These are phyloP conservation scores for Dorcus hopei DNA, from an alignment of 2,888 invertebrate genomes.

Conservation along the genomic window DNA sequence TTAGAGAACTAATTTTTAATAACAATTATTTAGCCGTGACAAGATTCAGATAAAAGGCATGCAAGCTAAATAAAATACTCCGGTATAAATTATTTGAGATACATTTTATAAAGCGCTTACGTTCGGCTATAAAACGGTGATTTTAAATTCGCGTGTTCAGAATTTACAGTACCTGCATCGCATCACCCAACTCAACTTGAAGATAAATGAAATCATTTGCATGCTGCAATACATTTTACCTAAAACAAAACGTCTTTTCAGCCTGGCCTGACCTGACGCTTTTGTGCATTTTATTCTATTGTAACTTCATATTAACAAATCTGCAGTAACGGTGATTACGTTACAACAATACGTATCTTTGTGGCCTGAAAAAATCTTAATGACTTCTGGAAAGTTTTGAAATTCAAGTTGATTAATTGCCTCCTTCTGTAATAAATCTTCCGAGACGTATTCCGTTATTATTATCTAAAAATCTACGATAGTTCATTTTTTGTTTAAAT, in stretches of 20 bases:
- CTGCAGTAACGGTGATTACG: no score
- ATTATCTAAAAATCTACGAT: no score
- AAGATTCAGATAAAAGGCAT: constrained; percentile 29
- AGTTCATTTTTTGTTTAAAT: no score
- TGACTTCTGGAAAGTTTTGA: no score
- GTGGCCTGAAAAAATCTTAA: no score
- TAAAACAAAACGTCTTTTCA: background rate
- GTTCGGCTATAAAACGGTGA: constrained; percentile 16
- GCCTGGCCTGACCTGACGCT: background rate
- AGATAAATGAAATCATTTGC: constrained; percentile 5
- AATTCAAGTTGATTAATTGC: no score
- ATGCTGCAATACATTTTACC: constrained; percentile 3
- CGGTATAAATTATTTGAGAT: constrained; percentile 1
- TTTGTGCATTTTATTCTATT: no score
- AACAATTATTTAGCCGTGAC: constrained; percentile 30
- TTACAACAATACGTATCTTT: no score
- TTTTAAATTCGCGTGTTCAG: constrained; percentile 21
- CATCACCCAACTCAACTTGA: constrained; percentile 14
- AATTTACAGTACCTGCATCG: constrained; percentile 17
- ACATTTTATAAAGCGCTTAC: constrained; percentile 8
- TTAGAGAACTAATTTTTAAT: constrained; percentile 24
- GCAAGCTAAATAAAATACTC: constrained; percentile 22
- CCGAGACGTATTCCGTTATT: no score
- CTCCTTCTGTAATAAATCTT: no score
- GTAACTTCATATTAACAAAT: no score